phyloP scores from a whole-genome alignment of 2,113 vertebrate species.

The Machaerirhynchus nigripectus region DNA sequence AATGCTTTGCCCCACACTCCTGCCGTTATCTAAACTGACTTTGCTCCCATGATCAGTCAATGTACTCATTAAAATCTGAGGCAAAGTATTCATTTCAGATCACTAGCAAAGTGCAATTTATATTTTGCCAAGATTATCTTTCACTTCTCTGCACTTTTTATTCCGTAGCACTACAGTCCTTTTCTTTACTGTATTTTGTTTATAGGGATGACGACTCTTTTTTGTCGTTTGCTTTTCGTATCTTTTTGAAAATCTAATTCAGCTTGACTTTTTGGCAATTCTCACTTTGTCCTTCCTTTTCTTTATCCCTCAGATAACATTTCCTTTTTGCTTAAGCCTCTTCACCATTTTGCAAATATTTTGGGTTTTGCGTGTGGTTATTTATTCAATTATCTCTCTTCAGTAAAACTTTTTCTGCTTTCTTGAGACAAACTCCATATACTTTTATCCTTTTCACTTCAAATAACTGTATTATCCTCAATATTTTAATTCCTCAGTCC shows the following conservation, averaged over 20 bases:
- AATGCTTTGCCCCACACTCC: neutral
- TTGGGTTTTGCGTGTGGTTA: neutral
- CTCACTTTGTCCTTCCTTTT: constrained; percentile 5
- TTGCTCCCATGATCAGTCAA: neutral
- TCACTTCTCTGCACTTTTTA: neutral
- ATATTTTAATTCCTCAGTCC: neutral
- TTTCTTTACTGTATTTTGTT: neutral
- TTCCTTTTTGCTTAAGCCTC: neutral
- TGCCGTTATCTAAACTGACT: neutral
- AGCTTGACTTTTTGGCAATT: constrained; percentile 9
- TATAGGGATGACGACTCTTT: neutral
- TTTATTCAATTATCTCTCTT: neutral
- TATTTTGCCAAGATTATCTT: neutral
- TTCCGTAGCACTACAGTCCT: neutral
- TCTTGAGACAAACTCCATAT: neutral
- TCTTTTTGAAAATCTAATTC: neutral
- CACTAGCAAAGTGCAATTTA: neutral
- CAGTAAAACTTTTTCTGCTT: neutral
- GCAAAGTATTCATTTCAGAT: neutral
- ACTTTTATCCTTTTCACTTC: neutral
- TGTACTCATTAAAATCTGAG: neutral
- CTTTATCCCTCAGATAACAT: neutral
- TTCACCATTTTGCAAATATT: constrained; percentile 33
- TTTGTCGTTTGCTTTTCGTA: neutral
- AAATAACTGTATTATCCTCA: neutral